Base-by-base conservation (phyloP, 2,888 invertebrate species). In the Apamea crenata region DNA sequence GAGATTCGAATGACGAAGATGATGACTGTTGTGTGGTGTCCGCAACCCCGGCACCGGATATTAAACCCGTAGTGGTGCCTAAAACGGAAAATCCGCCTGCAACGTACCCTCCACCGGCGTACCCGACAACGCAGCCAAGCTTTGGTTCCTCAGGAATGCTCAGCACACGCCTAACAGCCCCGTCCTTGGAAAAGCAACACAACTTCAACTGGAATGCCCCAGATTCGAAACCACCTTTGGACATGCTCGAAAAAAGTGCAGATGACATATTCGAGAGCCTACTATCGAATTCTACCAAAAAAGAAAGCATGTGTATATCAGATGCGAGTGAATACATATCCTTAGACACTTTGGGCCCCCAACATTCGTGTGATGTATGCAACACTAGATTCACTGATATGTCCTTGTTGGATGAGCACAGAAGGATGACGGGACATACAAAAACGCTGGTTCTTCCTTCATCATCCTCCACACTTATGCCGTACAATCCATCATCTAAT, bases 321-420 rank as follows among this genome's bases (percentile, higher is more conserved):
- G 95, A 96, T 82, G 94, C 95, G 0, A 97, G 97, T 81, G 98
- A 98, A 93, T 98, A 97, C 88, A 97, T 98, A 84, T 97, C 98
- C 0, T 93, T 98, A 82, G 98, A 98, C 81, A 97, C 97, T 50
- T 93, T 97, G 86, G 97, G 97, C 2, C 97, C 97, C 1, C 97
- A 97, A 75, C 97, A 96, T 81, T 97, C 97, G 0, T 98, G 97
- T 90, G 97, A 97, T 16, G 95, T 97, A 3, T 98, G 97, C 91
- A 97, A 97, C 86, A 97, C 97, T 53, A 97, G 97, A 81, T 97
- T 97, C 91, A 97, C 97, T 29, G 97, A 97, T 83, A 93, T 97
- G 67, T 94, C 96, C 0, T 93, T 97, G 53, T 89, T 97, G 61
- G 97, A 97, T 65, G 97, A 97, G 18, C 97, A 97, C 85, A 96